Evolutionary conservation across 2,888 invertebrate genomes (phyloP), one percentile per base, ranked within the genome.

Genomic region (Congeria kusceri): DNA sequence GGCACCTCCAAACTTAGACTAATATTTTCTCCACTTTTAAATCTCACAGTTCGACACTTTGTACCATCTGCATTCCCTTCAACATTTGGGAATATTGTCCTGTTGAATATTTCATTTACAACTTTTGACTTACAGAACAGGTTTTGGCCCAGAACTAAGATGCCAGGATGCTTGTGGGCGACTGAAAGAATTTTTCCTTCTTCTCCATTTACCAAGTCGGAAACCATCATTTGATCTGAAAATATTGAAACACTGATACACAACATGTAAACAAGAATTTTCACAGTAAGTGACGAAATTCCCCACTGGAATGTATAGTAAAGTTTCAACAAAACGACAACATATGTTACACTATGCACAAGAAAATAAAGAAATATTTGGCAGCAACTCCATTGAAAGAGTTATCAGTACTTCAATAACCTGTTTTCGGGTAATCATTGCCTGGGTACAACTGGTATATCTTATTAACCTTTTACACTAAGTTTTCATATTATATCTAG

Each of bases 131-230:
- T 95, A 0, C 96, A 96, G 79, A 95, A 95, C n/a, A 95, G 95
- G 70, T 95, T 95, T 86, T 96, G 96, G 32, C 97, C 97, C 77
- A 96, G 94, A 15, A 97, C 93, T n/a, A 97, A 95, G 64, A 97
- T 94, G 13, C 96, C 95, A 0, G 96, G 96, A n/a, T 95, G 94
- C 39, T 95, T 94, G 44, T 94, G 93, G 53, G 95, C 90, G 27
- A 92, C 88, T 9, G 89, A 86, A 13, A 89, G 77, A 15, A 94
- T 90, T 64, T 92, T 91, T 28, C 86, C 84, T 61, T 93, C 92
- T 73, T 93, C 93, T 61, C 92, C 93, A 65, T 86, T 84, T 49
- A 91, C 87, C 11, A 93, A 83, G 59, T 91, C 89, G 9, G 39
- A 39, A 11, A 39, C 39, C 39, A 13, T 67, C n/a, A 89, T 67